Conservation (phyloP, 1,140 invertebrate genomes). For the Notospermus geniculatus region DNA sequence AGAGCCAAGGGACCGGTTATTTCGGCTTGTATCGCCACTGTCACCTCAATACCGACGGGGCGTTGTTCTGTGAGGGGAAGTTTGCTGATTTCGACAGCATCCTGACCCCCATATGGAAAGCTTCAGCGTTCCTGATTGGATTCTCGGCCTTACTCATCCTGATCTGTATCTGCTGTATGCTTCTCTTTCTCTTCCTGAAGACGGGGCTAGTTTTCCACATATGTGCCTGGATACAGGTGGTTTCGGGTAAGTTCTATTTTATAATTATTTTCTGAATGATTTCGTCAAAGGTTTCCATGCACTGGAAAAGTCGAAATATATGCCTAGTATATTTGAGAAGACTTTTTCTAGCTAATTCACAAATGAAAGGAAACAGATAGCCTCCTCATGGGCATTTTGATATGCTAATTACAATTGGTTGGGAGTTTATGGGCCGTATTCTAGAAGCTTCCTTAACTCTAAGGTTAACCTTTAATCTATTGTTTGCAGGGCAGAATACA, state of each 20-base stretch:
- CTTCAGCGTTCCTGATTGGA: constrained; percentile 82
- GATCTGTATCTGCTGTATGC: constrained; percentile 74
- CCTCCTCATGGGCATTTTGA: too few species aligned
- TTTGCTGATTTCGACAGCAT: constrained; percentile 81
- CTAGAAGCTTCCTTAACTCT: too few species aligned
- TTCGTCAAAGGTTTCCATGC: too few species aligned
- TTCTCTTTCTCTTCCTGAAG: constrained; percentile 92
- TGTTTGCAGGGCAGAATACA: too few species aligned
- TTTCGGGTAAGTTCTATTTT: constrained; percentile 92
- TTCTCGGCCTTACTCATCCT: constrained; percentile 80
- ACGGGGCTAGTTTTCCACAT: constrained; percentile 89
- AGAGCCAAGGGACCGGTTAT: constrained; percentile 83
- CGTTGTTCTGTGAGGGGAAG: constrained; percentile 69
- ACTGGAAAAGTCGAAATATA: too few species aligned
- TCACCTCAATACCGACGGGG: constrained; percentile 56
- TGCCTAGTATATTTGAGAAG: too few species aligned
- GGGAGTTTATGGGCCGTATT: too few species aligned
- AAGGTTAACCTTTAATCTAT: too few species aligned
- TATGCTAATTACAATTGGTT: too few species aligned
- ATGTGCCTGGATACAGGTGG: constrained; percentile 80
- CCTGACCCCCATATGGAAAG: constrained; percentile 73
- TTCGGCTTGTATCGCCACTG: constrained; percentile 90
- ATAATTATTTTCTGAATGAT: too few species aligned
- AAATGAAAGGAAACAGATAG: too few species aligned
- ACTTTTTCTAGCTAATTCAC: too few species aligned